Base-by-base conservation (phyloP, 2,797 vertebrate genomes). In the Apodemus agrarius region DNA sequence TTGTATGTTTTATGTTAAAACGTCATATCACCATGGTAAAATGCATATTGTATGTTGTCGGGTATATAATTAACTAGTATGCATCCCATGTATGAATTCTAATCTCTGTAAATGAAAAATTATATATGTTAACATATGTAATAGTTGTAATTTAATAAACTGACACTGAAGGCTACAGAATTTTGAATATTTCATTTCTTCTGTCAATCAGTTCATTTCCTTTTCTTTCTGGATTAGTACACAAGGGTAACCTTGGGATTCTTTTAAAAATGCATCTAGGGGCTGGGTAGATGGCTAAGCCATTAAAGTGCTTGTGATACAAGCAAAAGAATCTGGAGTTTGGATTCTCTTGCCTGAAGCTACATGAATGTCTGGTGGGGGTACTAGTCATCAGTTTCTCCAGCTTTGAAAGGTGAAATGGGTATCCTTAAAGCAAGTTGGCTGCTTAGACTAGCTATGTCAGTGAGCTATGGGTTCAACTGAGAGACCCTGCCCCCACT, bases 1-100 rank as follows among this genome's bases (percentile, higher is more conserved):
- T 93, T 93, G 97, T 97, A 97, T 98, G 98, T 98, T 98, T 98
- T 98, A 98, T 98, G 98, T 98, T 98, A 98, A 98, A 98, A 98
- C 91, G 37, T 98, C 90, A 92, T 52, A 95, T 95, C 81, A 43
- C 65, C 90, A 96, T 95, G 95, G 97, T 98, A 98, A 97, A 98
- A 52, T 97, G 76, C 97, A 98, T 98, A 97, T 93, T 98, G 96
- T 96, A 82, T 98, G 97, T 97, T 98, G 96, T 98, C 98, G 97
- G 92, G 89, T 93, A 97, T 63, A 90, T 96, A 98, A 3, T 97
- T 91, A 89, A 75, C 46, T 92, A 34, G 43, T 92, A 82, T 63
- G n/a, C 86, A 93, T 89, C 96, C 93, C 95, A 92, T n/a, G 90
- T 97, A 83, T 84, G 43, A 80, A 92, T 90, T 85, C 40, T 89